Conservation (phyloP, 2,888 invertebrate genomes). For the Euzophera pinguis region DNA sequence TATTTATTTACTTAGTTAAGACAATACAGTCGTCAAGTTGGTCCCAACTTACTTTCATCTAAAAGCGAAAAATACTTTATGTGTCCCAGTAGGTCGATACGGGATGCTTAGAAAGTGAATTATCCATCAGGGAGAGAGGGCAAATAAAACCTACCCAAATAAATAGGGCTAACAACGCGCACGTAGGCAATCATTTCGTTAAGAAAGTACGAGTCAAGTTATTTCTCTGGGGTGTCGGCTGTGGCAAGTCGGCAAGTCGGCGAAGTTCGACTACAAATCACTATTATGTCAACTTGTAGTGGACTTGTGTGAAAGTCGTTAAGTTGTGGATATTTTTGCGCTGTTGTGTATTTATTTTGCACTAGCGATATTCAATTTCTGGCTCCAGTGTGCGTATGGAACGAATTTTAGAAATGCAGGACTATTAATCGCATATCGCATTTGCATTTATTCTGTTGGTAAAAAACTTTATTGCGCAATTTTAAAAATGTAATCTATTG, state of each 20-base stretch:
- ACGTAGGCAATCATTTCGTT: constrained; percentile 78
- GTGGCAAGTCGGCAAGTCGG: constrained; percentile 15
- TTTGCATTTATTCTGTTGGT: too few species aligned
- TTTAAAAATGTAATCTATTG: too few species aligned
- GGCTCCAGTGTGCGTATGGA: too few species aligned
- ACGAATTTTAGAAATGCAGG: too few species aligned
- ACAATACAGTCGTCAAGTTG: background rate
- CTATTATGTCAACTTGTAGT: constrained; percentile 61
- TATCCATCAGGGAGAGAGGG: constrained; percentile 67
- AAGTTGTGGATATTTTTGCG: constrained; percentile 15
- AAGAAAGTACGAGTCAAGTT: constrained; percentile 70
- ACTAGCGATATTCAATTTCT: background rate
- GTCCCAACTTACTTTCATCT: constrained; percentile 5
- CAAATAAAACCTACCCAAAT: constrained; percentile 73
- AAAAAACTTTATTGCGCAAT: too few species aligned
- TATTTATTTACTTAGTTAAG: background rate
- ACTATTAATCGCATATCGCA: too few species aligned
- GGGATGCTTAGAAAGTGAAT: constrained; percentile 74
- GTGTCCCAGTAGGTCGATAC: constrained; percentile 68
- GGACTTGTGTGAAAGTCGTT: constrained; percentile 37
- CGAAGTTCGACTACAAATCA: constrained; percentile 59
- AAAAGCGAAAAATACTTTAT: constrained; percentile 56
- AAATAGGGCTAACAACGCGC: constrained; percentile 73
- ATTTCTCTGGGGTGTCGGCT: constrained; percentile 64
- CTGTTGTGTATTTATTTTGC: background rate